These are phyloP conservation scores for Drosophila insularis DNA, from an alignment of 1,140 invertebrate species.

Conservation along the genomic window DNA sequence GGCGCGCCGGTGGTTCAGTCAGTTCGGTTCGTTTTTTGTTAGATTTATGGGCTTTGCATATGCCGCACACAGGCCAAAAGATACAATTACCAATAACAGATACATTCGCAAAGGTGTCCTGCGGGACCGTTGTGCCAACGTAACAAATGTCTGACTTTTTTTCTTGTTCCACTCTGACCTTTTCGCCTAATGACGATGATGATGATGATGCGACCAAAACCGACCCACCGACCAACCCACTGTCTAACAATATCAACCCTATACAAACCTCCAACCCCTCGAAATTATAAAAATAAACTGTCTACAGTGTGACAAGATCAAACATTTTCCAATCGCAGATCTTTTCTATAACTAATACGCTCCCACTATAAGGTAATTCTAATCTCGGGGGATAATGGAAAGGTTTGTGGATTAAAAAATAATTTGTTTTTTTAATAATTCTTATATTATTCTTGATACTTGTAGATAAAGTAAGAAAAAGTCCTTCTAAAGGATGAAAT, in stretches of 20 bases:
- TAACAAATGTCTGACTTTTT: slow-evolving; percentile 72
- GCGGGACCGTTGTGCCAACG: slow-evolving; percentile 54
- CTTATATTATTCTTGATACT: too few species aligned
- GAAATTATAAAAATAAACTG: too few species aligned
- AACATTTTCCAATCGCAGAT: background rate
- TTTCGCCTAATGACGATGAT: slow-evolving; percentile 56
- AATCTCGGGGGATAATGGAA: too few species aligned
- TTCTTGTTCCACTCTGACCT: slow-evolving; percentile 45
- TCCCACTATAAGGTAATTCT: too few species aligned
- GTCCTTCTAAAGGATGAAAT: too few species aligned
- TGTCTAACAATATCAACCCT: slow-evolving; percentile 20
- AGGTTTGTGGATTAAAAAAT: too few species aligned
- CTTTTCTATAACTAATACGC: too few species aligned
- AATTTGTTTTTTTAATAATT: too few species aligned
- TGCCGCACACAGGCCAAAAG: slow-evolving; percentile 43
- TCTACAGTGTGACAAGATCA: background rate
- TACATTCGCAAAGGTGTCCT: slow-evolving; percentile 52
- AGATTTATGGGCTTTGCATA: slow-evolving; percentile 72
- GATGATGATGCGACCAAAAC: background rate
- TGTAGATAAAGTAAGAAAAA: too few species aligned
- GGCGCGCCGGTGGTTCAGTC: background rate
- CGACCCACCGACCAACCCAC: background rate
- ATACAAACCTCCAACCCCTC: background rate
- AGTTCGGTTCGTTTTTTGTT: background rate
- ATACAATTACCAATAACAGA: slow-evolving; percentile 62